phyloP scores from a whole-genome alignment of 2,888 invertebrate genomes.

The Actias luna region DNA sequence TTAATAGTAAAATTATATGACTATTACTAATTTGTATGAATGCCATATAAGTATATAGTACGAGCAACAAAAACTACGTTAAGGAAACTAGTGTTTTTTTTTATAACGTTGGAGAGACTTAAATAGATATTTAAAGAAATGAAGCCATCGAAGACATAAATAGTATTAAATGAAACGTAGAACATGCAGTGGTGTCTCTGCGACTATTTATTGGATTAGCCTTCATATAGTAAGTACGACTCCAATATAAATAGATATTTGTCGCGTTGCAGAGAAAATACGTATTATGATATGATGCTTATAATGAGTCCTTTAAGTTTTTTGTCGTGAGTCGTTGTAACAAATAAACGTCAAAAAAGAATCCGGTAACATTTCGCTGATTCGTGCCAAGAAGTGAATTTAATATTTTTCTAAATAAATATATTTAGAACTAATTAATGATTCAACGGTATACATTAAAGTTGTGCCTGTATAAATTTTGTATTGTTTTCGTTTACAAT shows the following conservation, averaged over 20 bases:
- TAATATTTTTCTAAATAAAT: no score
- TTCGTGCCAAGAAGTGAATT: no score
- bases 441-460: not conserved
- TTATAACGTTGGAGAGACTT: not conserved
- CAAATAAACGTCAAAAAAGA: no score
- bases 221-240: not conserved
- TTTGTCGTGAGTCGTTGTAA: not conserved
- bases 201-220: constrained; percentile 1
- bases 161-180: not conserved
- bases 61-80: no score
- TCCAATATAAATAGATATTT: not conserved
- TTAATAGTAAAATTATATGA: no score
- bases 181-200: not conserved
- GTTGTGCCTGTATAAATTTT: not conserved
- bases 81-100: no score
- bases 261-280: not conserved
- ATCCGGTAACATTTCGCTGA: no score
- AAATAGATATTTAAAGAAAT: not conserved
- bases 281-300: not conserved
- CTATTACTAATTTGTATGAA: no score
- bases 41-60: no score
- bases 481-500: constrained; percentile 8
- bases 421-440: not conserved
- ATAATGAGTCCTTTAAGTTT: not conserved
- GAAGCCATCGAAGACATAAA: not conserved